A percentile compares a stretch with the other conserved stretches of the same genome.
Evolutionary conservation across 2,113 vertebrate genomes (phyloP).

Genomic region (Thunnus maccoyii): DNA sequence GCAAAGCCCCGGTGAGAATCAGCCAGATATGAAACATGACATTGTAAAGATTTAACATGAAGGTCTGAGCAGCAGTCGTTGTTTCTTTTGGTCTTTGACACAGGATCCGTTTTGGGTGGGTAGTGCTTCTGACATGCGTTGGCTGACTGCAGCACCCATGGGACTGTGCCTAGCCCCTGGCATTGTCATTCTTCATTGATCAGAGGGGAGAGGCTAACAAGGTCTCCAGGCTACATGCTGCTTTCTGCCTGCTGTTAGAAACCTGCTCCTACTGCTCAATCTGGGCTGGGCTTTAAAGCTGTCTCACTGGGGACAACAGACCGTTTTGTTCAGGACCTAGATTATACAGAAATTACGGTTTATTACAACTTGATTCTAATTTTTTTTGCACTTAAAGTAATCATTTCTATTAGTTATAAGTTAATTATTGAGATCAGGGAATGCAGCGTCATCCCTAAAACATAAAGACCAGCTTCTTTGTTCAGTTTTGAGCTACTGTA

Average conservation of each 20-base stretch:
- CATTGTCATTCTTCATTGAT: constrained; percentile 80
- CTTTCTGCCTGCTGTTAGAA: constrained; percentile 62
- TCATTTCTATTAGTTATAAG: background rate
- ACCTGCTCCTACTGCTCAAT: constrained; percentile 60
- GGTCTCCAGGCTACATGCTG: constrained; percentile 74
- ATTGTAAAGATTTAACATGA: constrained; percentile 63
- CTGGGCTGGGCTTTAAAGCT: constrained; percentile 28
- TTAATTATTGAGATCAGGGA: background rate
- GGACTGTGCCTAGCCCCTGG: constrained; percentile 67
- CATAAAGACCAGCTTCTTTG: too few relatives aligned
- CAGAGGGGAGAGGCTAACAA: constrained; percentile 80
- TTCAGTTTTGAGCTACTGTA: too few relatives aligned
- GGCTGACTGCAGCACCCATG: constrained; percentile 59
- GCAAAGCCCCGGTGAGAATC: constrained; percentile 12
- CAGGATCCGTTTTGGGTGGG: constrained; percentile 62
- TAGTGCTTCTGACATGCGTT: constrained; percentile 49
- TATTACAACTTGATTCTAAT: background rate
- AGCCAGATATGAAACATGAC: constrained; percentile 49
- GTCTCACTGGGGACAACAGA: constrained; percentile 1
- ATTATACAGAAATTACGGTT: constrained; percentile 16
- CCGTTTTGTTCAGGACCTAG: background rate
- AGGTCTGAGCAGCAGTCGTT: constrained; percentile 43
- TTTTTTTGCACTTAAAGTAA: background rate
- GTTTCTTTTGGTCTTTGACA: constrained; percentile 60
- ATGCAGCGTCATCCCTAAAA: background rate